Base-by-base conservation (phyloP, 2,888 invertebrate genomes). In the Eubasilissa splendida region DNA sequence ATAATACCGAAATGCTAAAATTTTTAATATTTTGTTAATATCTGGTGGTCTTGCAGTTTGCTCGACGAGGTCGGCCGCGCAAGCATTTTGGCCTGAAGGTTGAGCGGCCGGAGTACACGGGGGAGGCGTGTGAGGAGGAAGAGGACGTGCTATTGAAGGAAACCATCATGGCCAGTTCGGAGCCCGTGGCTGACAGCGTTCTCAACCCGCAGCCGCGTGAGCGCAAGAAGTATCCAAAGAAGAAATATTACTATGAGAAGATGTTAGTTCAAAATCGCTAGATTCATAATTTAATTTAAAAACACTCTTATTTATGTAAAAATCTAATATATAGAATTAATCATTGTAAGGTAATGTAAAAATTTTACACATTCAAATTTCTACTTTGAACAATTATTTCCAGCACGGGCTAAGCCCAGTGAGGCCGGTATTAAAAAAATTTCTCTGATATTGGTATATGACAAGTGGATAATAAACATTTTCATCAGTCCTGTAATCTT, bases 91-190 rank as follows among this genome's bases (percentile, higher is more conserved):
- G 50, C 12, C 12, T 76, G 53, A 76, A 76, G 14, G 59, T 58
- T n/a, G 74, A 74, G 31, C 74, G 79, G 12, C 56, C 66, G 8
- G 65, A 56, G 22, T 54, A 58, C 5, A 10, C 52, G 7, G 31
- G 4, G 3, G 14, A 65, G 14, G 53, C 33, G 12, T 52, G 75
- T n/a, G 78, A 80, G 68, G 42, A 85, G 42, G 84, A 84, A 5
- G 90, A 90, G 76, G 90, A 90, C 75, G 87, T 91, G 59, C 86
- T 91, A 1, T 86, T 90, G 0, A 89, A 90, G 84, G 91, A 91
- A 84, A 90, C 91, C 0, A 90, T 91, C 77, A 84, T 90, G 86
- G 91, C 90, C 0, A 89, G 88, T 86, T 89, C 90, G 0, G 90
- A 90, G 84, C 90, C 91, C 0, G 89, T 91, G 0, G 89, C 90